phyloP scores from a whole-genome alignment of 2,888 invertebrate species.

The Gasteruption jaculator region DNA sequence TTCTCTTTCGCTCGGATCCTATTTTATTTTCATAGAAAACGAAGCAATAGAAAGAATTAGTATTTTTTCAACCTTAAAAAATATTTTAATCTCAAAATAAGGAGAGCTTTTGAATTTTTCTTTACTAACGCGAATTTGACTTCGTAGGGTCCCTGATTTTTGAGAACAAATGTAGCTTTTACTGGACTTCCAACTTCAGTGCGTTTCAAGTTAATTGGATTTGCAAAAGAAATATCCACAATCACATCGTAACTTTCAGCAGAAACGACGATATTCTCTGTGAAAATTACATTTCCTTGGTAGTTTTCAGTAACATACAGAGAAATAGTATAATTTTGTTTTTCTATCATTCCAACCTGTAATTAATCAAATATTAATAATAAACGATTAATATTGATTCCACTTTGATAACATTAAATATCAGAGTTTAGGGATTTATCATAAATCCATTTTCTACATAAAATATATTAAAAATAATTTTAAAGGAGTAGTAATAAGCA shows the following conservation, averaged over 20 bases:
- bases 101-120: not conserved
- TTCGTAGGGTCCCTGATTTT: constrained; percentile 59
- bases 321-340: constrained; percentile 30
- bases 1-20: constrained; percentile 29
- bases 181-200: constrained; percentile 58
- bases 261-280: constrained; percentile 51
- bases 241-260: constrained; percentile 62
- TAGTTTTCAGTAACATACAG: constrained; percentile 54
- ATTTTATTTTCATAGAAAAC: not conserved
- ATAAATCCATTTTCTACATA: too few species aligned
- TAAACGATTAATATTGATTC: too few species aligned
- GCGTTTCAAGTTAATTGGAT: constrained; percentile 57
- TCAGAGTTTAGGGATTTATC: too few species aligned
- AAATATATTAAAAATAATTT: constrained; percentile 1
- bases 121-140: constrained; percentile 55
- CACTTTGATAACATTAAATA: too few species aligned
- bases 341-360: constrained; percentile 13
- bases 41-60: constrained; percentile 1
- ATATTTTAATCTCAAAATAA: not conserved
- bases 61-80: constrained; percentile 1
- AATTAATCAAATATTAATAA: constrained; percentile 3
- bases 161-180: constrained; percentile 52
- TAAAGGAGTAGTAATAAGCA: not conserved
- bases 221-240: constrained; percentile 55
- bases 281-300: constrained; percentile 51